Conservation (phyloP, 2,888 invertebrate genomes). For the Chrysolina oricalcia region DNA sequence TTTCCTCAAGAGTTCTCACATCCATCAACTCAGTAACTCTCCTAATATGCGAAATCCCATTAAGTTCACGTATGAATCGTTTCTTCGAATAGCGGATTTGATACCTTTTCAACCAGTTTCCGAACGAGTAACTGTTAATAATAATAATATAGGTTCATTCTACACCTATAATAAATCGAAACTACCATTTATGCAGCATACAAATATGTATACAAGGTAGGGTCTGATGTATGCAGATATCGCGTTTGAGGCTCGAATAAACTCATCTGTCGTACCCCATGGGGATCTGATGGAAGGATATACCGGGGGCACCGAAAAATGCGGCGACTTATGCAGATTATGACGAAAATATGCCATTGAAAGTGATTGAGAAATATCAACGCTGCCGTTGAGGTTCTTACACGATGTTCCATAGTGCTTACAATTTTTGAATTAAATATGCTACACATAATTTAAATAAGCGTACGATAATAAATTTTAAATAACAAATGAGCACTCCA, state of each 20-base stretch:
- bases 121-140: slow-evolving; percentile 51
- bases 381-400: no score
- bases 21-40: slow-evolving; percentile 11
- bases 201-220: slow-evolving; percentile 32
- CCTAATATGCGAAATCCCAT: slow-evolving; percentile 38
- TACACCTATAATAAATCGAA: slow-evolving; percentile 33
- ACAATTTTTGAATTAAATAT: no score
- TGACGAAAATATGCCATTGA: no score
- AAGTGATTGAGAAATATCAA: no score
- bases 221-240: slow-evolving; percentile 14
- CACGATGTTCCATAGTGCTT: no score
- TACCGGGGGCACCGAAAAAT: not conserved
- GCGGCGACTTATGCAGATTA: no score
- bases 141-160: slow-evolving; percentile 45
- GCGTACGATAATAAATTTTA: no score
- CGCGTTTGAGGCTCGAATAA: not conserved
- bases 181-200: slow-evolving; percentile 25
- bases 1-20: not conserved
- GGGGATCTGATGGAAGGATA: not conserved
- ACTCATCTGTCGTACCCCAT: not conserved
- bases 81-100: slow-evolving; percentile 52
- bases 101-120: slow-evolving; percentile 48
- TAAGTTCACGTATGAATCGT: slow-evolving; percentile 51
- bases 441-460: no score
- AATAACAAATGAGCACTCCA: no score